Evolutionary conservation across 2,888 invertebrate species (phyloP), one percentile per base, ranked within the genome.

Genomic region (Meteorus cinctellus): DNA sequence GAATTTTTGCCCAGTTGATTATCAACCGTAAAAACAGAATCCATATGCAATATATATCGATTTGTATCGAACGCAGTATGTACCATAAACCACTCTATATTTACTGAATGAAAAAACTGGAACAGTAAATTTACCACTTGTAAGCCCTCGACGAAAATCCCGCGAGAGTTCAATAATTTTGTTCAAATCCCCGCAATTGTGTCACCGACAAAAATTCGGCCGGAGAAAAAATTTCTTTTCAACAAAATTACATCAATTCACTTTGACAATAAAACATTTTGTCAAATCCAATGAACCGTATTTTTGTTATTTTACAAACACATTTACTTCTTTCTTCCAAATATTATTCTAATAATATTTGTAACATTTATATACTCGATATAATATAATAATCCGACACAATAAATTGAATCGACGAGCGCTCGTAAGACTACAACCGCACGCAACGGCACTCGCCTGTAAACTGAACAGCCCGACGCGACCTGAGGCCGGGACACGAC

Each of bases 401-500:
- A 48, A 48, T 6, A 14, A n/a, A n/a, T 45, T 45, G 14, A 45
- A 45, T 48, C 1, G n/a, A 48, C 62, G 67, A 67, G 66, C 67
- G 63, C 41, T 67, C 77, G 72, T 31, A 59, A 70, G 34, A 75
- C n/a, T 48, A n/a, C 80, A 79, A 85, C 86, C 87, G 86, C 82
- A 79, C 87, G 84, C 77, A 78, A 86, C 87, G 88, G 86, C 87
- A 83, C 83, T 85, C 84, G 87, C 87, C 84, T 84, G 84, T 83
- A 78, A 84, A 88, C 88, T 88, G 84, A 88, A 86, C 84, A 75
- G 82, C 86, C 86, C 87, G 82, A 83, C 86, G 79, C 86, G 86
- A 85, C 83, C 87, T 85, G 84, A 85, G 85, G 86, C 87, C 87
- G 85, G 85, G 83, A 83, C 84, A 83, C 87, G 86, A 88, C 88